These are phyloP conservation scores for Noctua janthe DNA, from an alignment of 2,888 invertebrate genomes.

Conservation along the genomic window DNA sequence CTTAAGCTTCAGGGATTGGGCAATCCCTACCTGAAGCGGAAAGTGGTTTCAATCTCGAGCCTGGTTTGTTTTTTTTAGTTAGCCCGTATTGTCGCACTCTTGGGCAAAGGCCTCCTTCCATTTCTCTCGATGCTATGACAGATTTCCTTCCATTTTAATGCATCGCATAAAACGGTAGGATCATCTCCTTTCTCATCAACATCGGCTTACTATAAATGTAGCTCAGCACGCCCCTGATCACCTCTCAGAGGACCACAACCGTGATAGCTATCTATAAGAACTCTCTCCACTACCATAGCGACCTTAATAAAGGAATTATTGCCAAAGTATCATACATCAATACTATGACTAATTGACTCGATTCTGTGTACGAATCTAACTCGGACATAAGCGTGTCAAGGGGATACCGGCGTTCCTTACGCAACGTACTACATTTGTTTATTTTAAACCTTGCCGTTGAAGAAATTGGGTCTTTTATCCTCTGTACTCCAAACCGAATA, in stretches of 20 bases:
- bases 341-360: slow-evolving; percentile 74
- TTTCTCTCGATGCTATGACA: not conserved
- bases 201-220: not conserved
- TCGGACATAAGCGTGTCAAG: slow-evolving; percentile 80
- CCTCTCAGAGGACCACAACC: slow-evolving; percentile 22
- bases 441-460: slow-evolving; percentile 67
- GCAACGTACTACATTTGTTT: slow-evolving; percentile 47
- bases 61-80: not conserved
- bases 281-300: slow-evolving; percentile 43
- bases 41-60: not conserved
- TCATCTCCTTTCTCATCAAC: slow-evolving; percentile 18
- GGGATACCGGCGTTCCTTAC: slow-evolving; percentile 77
- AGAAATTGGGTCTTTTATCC: slow-evolving; percentile 45
- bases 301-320: slow-evolving; percentile 51
- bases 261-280: slow-evolving; percentile 24
- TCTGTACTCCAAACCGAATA: slow-evolving; percentile 19
- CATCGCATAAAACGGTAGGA: slow-evolving; percentile 1
- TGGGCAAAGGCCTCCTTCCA: not conserved
- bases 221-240: slow-evolving; percentile 12
- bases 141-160: not conserved
- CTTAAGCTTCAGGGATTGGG: not conserved
- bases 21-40: too few species aligned
- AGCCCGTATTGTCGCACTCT: not conserved
- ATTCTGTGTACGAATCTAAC: slow-evolving; percentile 79
- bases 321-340: slow-evolving; percentile 62